Evolutionary conservation across 2,113 vertebrate genomes (phyloP).

Genomic region (Vicugna pacos): DNA sequence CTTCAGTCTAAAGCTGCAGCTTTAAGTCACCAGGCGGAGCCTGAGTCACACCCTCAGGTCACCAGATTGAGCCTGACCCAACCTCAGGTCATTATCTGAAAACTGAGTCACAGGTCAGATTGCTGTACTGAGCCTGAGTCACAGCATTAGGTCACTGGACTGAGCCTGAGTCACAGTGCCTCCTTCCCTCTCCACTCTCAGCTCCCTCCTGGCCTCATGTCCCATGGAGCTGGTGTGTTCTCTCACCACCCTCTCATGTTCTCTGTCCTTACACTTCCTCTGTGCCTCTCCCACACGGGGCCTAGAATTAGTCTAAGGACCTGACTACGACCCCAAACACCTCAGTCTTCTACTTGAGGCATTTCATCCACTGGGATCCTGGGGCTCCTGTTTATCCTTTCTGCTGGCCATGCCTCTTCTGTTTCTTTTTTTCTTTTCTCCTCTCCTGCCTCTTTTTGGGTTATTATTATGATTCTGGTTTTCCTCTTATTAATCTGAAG

Average conservation of each 20-base stretch:
- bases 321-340: fast-evolving
- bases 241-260: background rate
- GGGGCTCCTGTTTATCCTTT: background rate
- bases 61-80: background rate
- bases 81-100: background rate
- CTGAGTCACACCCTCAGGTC: background rate
- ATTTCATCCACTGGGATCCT: background rate
- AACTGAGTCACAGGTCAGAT: background rate
- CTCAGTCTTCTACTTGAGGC: no score
- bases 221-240: background rate
- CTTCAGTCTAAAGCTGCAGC: background rate
- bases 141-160: background rate
- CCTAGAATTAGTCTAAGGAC: background rate
- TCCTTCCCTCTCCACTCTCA: background rate
- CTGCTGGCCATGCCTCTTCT: background rate
- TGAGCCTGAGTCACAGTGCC: background rate
- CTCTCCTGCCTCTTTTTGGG: background rate
- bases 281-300: background rate
- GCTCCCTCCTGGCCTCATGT: fast-evolving
- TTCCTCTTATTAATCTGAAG: background rate
- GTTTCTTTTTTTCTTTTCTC: background rate
- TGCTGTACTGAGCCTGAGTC: background rate
- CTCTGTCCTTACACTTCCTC: background rate
- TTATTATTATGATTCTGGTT: background rate
- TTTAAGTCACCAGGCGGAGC: background rate